Base-by-base conservation (phyloP, 2,888 invertebrate species). In the Lasioglossum lativentre region DNA sequence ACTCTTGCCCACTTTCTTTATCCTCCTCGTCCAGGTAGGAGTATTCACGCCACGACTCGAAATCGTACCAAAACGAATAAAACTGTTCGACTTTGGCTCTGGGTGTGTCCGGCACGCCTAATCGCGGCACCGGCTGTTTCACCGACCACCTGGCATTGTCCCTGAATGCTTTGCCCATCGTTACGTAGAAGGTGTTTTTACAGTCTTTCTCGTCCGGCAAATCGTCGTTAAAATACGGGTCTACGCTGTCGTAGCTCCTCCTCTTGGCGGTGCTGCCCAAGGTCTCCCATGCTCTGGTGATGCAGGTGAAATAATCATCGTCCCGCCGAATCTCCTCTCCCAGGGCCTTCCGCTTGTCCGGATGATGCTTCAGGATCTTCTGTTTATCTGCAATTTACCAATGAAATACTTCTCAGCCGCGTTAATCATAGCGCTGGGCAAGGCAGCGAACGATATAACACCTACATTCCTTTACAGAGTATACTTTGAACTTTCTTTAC, bases 11-110 rank as follows among this genome's bases (percentile, higher is more conserved):
- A 93, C 98, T 98, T 94, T 99, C 99, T 94, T 99, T 99, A 93
- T 99, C 99, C 95, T 99, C 99, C 95, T 99, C 99, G 94, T 99
- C 99, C 90, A 99, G 96, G 95, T 99, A 99, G 2, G 99, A 99
- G 95, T 98, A 99, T 95, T 99, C 99, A 86, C 99, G 96, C 99
- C 99, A 99, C 0, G 99, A 99, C 90, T 99, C 99, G 95, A 99
- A 99, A 93, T 98, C 97, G 95, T 98, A 99, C 99, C 99, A 99
- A 95, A 99, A 99, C 27, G 98, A 97, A 95, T 99, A 99, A 95
- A 99, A 99, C 73, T 96, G 95, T 94, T 99, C 99, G 0, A 99
- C 99, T 92, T 98, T 97, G 88, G 97, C 97, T 78, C 98, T 96
- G 2, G 97, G 96, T 78, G 98, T 97, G 83, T 97, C 96, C n/a